Base-by-base conservation (phyloP, 2,113 vertebrate species). In the Etheostoma spectabile region DNA sequence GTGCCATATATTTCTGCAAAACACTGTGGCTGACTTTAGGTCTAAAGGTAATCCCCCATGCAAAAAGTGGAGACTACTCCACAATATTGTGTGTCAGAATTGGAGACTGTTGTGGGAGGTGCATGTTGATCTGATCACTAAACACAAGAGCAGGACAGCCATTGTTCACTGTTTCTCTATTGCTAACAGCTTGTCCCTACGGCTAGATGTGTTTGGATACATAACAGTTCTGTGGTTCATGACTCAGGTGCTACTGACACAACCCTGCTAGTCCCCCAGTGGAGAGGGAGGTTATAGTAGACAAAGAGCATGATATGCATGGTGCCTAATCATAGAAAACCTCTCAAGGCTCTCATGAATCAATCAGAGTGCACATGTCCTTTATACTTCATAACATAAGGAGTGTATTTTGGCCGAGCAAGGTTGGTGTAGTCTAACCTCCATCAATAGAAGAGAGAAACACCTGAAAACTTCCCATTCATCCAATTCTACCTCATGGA, bases 91-190 rank as follows among this genome's bases (percentile, higher is more conserved):
- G 45, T 53, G 27, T 52, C 21, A 67, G 48, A 68, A 33, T 8
- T 33, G 27, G 27, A 46, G 51, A 33, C 48, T 30, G 64, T 33
- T 30, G 30, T n/a, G 0, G 38, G 51, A 70, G 75, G 63, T 62
- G 48, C 56, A 72, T 21, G 49, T 57, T 52, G 8, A 72, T 75
- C 42, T 70, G 63, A 46, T 70, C 38, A 52, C 13, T 18, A 15
- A 74, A 66, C 38, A 33, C 18, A 30, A 63, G 27, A 27, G 52
- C 12, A 51, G 53, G 59, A 65, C 33, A 65, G 12, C 7, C 12
- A 56, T 22, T 51, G 38, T 67, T 65, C 24, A 14, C 27, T 49
- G 53, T 55, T 56, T 35, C 67, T 63, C 35, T 30, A 35, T 30
- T 42, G 15, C 18, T 22, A 70, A 46, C 57, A 62, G 66, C 67